Evolutionary conservation across 2,888 invertebrate genomes (phyloP).

Genomic region (Limnephilus lunatus): DNA sequence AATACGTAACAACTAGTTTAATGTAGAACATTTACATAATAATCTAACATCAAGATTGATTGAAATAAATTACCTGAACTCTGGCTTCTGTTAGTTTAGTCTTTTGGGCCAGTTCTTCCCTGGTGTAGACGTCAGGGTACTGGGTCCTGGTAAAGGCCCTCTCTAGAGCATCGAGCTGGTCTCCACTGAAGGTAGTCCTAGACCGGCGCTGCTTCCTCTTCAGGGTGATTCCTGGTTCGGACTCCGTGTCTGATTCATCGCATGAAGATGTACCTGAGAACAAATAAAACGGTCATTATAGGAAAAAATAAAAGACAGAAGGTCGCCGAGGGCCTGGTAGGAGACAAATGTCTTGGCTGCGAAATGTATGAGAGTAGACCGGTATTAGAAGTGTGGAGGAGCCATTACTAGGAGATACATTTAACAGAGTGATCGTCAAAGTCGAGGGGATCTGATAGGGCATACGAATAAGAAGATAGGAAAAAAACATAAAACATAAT

Average conservation of each 20-base stretch:
- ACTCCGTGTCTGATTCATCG: conserved; percentile 87
- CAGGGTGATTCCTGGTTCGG: conserved; percentile 92
- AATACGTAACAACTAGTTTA: not conserved
- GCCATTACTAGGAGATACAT: no score
- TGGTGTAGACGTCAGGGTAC: conserved; percentile 96
- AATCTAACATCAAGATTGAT: not conserved
- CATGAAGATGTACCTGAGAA: conserved; percentile 68
- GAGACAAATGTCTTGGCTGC: no score
- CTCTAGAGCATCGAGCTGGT: conserved; percentile 94
- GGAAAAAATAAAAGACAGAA: not conserved
- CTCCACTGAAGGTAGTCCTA: conserved; percentile 95
- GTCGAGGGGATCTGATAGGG: no score
- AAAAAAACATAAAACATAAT: not conserved
- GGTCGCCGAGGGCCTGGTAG: no score
- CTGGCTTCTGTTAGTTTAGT: conserved; percentile 95
- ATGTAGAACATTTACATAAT: not conserved
- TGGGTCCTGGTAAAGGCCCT: conserved; percentile 94
- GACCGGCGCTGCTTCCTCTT: conserved; percentile 94
- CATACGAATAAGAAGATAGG: no score
- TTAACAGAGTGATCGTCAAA: no score
- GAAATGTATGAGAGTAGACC: no score
- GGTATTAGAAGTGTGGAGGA: no score
- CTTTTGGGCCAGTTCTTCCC: conserved; percentile 93
- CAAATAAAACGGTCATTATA: not conserved
- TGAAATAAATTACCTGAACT: conserved; percentile 83